phyloP scores from a whole-genome alignment of 1,140 invertebrate genomes.

The Drosophila ananassae region DNA sequence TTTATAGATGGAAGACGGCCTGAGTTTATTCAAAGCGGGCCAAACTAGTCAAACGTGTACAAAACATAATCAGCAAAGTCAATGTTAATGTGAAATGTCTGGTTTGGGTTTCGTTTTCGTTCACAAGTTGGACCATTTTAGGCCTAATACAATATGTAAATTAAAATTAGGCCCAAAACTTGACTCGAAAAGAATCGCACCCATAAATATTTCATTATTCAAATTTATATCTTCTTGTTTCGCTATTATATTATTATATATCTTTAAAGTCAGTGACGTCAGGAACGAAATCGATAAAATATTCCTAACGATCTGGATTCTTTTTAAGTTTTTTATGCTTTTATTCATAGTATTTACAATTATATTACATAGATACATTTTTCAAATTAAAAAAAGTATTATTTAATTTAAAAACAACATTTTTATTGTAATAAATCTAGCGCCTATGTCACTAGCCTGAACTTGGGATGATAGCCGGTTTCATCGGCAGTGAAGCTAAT shows the following conservation, averaged over 20 bases:
- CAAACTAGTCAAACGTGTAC: slow-evolving; percentile 44
- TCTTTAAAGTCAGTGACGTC: slow-evolving; percentile 29
- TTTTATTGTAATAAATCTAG: background rate
- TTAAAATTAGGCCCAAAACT: slow-evolving; percentile 7
- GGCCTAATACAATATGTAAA: slow-evolving; percentile 41
- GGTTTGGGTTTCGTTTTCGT: slow-evolving; percentile 39
- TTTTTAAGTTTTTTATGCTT: background rate
- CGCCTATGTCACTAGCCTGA: slow-evolving; percentile 85
- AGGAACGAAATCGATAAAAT: slow-evolving; percentile 6
- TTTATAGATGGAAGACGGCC: slow-evolving; percentile 34
- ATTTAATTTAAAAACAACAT: background rate
- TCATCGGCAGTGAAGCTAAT: slow-evolving; percentile 89
- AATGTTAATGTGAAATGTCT: slow-evolving; percentile 45
- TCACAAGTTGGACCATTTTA: slow-evolving; percentile 20
- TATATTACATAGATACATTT: background rate
- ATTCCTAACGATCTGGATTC: background rate
- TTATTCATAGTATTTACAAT: background rate
- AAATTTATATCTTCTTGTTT: slow-evolving; percentile 21
- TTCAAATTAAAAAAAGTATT: background rate
- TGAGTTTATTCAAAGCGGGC: slow-evolving; percentile 36
- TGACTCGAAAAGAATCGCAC: slow-evolving; percentile 25
- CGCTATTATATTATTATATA: slow-evolving; percentile 15
- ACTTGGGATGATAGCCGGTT: slow-evolving; percentile 89
- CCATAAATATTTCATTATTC: slow-evolving; percentile 53
- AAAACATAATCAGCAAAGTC: slow-evolving; percentile 42